phyloP scores from a whole-genome alignment of 2,888 invertebrate species.

The Stramonita haemastoma region DNA sequence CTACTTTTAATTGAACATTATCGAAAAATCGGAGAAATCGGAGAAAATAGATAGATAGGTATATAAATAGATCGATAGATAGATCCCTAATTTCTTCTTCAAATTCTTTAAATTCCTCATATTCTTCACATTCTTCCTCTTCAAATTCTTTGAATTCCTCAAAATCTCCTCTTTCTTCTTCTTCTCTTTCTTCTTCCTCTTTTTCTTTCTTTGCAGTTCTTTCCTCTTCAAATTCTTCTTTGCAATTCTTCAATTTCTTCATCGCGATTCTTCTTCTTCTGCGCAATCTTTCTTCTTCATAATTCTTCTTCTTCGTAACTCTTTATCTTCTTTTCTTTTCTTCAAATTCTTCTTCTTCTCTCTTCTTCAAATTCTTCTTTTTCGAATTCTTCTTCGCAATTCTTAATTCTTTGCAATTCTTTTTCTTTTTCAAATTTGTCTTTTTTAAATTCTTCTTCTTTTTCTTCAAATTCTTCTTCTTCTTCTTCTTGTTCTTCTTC shows the following conservation, averaged over 20 bases:
- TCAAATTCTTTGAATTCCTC: not conserved
- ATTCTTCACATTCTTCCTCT: too few species aligned
- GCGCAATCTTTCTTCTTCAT: not conserved
- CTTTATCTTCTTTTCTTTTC: not conserved
- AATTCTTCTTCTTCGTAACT: not conserved
- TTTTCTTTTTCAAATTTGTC: not conserved
- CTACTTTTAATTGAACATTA: too few species aligned
- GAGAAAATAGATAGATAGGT: too few species aligned
- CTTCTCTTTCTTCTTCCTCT: not conserved
- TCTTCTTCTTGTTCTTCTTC: not conserved
- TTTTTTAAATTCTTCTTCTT: too few species aligned
- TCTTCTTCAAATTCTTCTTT: not conserved
- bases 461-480: too few species aligned
- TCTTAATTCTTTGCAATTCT: not conserved
- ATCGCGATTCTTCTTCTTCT: not conserved
- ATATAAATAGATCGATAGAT: too few species aligned
- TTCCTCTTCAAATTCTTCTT: not conserved
- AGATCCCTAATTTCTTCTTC: too few species aligned
- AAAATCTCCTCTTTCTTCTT: not conserved
- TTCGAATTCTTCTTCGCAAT: not conserved
- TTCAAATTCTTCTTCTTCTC: too few species aligned
- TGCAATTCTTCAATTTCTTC: too few species aligned
- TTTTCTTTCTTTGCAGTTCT: not conserved
- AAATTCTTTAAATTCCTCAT: too few species aligned
- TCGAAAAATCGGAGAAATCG: too few species aligned